phyloP scores from a whole-genome alignment of 2,113 vertebrate genomes.

The Serilophus lunatus region DNA sequence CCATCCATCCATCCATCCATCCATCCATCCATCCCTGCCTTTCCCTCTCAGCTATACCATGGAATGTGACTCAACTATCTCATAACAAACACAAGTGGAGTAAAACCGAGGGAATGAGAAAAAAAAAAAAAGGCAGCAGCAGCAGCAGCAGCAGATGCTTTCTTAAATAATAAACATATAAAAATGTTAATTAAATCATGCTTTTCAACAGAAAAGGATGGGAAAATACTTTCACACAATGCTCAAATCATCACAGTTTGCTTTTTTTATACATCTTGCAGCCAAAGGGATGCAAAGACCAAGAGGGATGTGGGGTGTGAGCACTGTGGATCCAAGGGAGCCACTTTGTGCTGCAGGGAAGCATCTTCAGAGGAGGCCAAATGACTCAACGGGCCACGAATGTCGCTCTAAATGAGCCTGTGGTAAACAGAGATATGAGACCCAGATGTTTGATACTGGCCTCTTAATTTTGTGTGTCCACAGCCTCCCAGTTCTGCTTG shows the following conservation, averaged over 20 bases:
- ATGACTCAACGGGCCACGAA: neutral
- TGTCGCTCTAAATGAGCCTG: neutral
- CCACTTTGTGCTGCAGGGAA: neutral
- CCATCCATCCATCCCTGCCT: too few species aligned
- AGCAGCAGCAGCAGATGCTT: neutral
- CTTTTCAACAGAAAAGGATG: neutral
- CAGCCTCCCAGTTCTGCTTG: neutral
- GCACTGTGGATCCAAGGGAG: neutral
- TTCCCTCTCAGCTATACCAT: neutral
- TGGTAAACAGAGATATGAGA: neutral
- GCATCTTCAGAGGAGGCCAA: neutral
- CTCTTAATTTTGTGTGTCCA: neutral
- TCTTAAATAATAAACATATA: constrained; percentile 38
- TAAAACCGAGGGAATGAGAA: neutral
- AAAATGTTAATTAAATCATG: constrained; percentile 51
- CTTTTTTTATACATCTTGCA: neutral
- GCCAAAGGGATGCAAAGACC: neutral
- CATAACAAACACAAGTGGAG: constrained; percentile 11
- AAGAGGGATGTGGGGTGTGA: neutral
- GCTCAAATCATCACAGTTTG: neutral
- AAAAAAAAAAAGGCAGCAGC: neutral
- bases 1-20: neutral
- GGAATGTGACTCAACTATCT: neutral
- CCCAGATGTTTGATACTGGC: neutral
- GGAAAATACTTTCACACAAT: neutral